A percentile compares a stretch with the other conserved stretches of the same genome.
Evolutionary conservation across 2,888 invertebrate genomes (phyloP).

Genomic region (Tromatobia lineatoria): DNA sequence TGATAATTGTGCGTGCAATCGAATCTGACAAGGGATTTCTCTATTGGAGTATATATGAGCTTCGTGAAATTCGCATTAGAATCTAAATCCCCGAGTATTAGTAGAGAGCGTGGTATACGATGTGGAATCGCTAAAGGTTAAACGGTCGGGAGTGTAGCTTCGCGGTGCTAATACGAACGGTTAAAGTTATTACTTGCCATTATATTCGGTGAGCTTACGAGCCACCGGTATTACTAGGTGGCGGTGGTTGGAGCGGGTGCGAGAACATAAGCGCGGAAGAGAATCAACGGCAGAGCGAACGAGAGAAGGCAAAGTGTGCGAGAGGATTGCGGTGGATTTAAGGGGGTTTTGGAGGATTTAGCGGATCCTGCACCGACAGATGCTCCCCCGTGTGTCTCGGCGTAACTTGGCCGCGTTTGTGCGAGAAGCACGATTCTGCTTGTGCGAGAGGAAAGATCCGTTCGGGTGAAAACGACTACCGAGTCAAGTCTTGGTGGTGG

Average conservation of each 20-base stretch:
- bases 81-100: slow-evolving; percentile 20
- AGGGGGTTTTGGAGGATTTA: slow-evolving; percentile 79
- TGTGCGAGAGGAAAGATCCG: slow-evolving; percentile 51
- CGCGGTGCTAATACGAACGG: slow-evolving; percentile 74
- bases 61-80: slow-evolving; percentile 42
- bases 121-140: slow-evolving; percentile 61
- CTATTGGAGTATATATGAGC: slow-evolving; percentile 1
- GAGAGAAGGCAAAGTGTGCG: slow-evolving; percentile 34
- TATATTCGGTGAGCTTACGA: slow-evolving; percentile 69
- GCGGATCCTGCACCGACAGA: slow-evolving; percentile 79
- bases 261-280: slow-evolving; percentile 46
- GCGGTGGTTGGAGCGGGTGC: slow-evolving; percentile 36
- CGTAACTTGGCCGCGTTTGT: slow-evolving; percentile 72
- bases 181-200: slow-evolving; percentile 78
- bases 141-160: slow-evolving; percentile 64
- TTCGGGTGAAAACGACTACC: slow-evolving; percentile 67
- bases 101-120: slow-evolving; percentile 15
- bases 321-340: slow-evolving; percentile 80
- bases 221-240: slow-evolving; percentile 35
- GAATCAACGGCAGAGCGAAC: slow-evolving; percentile 16
- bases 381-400: slow-evolving; percentile 76
- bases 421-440: slow-evolving; percentile 43
- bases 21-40: neutral
- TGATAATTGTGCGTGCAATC: neutral
- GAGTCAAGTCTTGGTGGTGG: slow-evolving; percentile 60